Evolutionary conservation across 1,140 invertebrate genomes (phyloP), one percentile per base, ranked within the genome.

Genomic region (Rhysida immarginata): DNA sequence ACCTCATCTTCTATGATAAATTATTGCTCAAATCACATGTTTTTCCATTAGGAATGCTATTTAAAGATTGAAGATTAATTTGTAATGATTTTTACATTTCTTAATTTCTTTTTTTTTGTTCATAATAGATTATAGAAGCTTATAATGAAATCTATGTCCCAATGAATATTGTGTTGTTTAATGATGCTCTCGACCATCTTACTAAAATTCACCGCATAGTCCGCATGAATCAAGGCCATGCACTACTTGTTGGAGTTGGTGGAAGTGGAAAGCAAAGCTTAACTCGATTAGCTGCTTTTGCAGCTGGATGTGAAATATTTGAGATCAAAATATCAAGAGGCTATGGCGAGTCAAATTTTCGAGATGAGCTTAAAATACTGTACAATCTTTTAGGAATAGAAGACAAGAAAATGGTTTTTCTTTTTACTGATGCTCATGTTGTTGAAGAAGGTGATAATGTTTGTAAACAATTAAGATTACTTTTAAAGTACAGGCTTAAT

Each of bases 161-260:
- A 64, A 75, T 92, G 71, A 80, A 80, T 16, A 75, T 94, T 54
- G 86, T 95, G 0, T 70, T 95, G 1, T 94, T 94, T 65, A 83
- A 93, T 64, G 87, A 93, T 68, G 90, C 86, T 26, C 68, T 94
- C 26, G 86, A 93, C 62, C 88, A 94, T 69, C 66, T 93, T 59
- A 91, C 85, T 0, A 75, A 89, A 48, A 78, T 91, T 1, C 87
- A 93, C 61, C 78, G 91, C 54, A 80, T 82, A 0, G 68, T 93
- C 45, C 75, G 88, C 49, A 83, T 91, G 78, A 78, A 88, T 64
- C 78, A 81, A 59, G 87, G 87, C 0, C 86, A 95, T 65, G 78
- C 83, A 3, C 72, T 95, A 64, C 71, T 93, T 21, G 80, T 94
- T 2, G 90, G 90, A 11, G 83, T 87, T 1, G 87, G 85, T 2